Percentiles rank a stretch among this genome's conserved stretches.
phyloP scores from a whole-genome alignment of 2,113 vertebrate genomes.

The Syngnathus scovelli region DNA sequence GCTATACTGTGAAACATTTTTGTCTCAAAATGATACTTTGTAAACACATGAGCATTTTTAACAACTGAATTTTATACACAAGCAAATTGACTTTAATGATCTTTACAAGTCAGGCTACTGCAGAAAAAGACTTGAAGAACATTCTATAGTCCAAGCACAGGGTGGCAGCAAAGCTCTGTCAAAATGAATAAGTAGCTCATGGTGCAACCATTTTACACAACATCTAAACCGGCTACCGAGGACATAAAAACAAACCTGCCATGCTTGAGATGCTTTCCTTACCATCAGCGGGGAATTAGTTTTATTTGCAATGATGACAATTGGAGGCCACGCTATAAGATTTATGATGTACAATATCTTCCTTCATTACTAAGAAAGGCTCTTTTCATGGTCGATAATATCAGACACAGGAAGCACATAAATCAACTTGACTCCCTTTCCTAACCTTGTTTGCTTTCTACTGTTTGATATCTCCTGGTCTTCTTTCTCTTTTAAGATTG shows the following conservation, averaged over 20 bases:
- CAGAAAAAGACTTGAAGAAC: not conserved
- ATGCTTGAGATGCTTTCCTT: not conserved
- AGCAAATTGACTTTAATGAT: not conserved
- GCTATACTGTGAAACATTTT: not conserved
- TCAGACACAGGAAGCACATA: not conserved
- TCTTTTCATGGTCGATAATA: not conserved
- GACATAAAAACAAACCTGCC: not conserved
- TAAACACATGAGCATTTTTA: too few relatives aligned
- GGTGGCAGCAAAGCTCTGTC: slow-evolving; percentile 58
- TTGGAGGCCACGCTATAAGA: too few relatives aligned
- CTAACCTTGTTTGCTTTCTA: not conserved
- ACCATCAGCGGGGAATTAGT: too few relatives aligned
- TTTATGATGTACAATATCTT: not conserved
- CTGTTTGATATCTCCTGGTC: slow-evolving; percentile 36
- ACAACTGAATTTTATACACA: not conserved
- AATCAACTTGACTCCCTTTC: not conserved
- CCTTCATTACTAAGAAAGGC: not conserved
- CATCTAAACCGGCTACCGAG: not conserved
- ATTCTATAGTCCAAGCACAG: slow-evolving; percentile 11
- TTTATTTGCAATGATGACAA: not conserved
- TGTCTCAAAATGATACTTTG: not conserved
- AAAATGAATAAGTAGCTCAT: not conserved
- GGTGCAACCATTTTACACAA: not conserved
- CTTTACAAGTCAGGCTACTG: not conserved
- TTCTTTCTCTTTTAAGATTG: slow-evolving; percentile 51